Base-by-base conservation (phyloP, 2,797 vertebrate genomes). In the Lepus oiostolus region DNA sequence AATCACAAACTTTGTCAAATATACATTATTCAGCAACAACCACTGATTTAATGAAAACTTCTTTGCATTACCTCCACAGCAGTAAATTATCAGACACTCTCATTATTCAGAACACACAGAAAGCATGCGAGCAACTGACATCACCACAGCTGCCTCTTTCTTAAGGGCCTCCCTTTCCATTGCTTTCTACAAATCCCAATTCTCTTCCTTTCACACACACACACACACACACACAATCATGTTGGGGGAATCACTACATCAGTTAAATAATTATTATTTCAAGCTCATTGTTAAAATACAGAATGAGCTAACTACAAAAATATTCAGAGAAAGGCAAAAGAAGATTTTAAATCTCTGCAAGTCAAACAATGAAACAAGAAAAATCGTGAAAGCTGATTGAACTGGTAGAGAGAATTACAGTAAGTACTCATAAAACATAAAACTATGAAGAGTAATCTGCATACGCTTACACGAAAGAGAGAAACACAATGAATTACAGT, bases 191-290 rank as follows among this genome's bases (percentile, higher is more conserved):
- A 85, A 93, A 91, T 52, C 35, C 28, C 62, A 26, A 38, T 54
- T 71, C 35, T 90, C 94, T 91, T 77, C 42, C 63, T 92, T 38
- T 88, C 68, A 30, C 2, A 80, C 85, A 92, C 87, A 82, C 83
- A 65, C 60, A 58, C 54, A 58, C 54, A 58, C 54, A 58, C 17
- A 58, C 54, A 58, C 54, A 58, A 58, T 58, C 21, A 54, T 35
- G 28, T 81, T 35, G 70, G 2, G 11, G 26, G 17, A 88, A 63
- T 88, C 81, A 83, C 26, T 30, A 50, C 0, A 42, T 65, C 85
- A 95, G 71, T 85, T 87, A 94, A 68, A 81, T 4, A 68, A 86
- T 4, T 86, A 95, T 86, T 84, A 95, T 81, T 97, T 95, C 47
- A 95, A 91, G 70, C 19, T 89, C 76, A 86, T 2, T 92, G 52